Conservation (phyloP, 2,797 vertebrate species). For the Antennarius maculatus region DNA sequence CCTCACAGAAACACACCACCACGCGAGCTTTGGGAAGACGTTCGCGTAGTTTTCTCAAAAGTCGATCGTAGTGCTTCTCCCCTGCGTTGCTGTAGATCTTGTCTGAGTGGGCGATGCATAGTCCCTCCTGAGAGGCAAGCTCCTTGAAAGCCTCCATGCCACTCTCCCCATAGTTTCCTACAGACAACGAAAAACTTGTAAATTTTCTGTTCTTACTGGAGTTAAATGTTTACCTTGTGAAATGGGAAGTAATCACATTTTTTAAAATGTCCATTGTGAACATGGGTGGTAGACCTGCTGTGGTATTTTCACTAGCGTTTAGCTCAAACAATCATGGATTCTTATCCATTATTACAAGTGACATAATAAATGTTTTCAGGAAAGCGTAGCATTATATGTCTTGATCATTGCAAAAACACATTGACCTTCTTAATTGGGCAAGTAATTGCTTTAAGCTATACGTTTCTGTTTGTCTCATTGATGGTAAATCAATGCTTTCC, state of each 20-base stretch:
- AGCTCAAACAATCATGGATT: neutral
- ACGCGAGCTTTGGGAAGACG: conserved; percentile 95
- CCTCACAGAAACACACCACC: conserved; percentile 98
- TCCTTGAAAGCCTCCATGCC: conserved; percentile 99
- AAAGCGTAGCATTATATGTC: conserved; percentile 21
- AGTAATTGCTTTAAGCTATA: conserved; percentile 27
- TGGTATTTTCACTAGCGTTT: conserved; percentile 1
- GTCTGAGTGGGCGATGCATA: conserved; percentile 98
- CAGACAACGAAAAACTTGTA: conserved; percentile 27
- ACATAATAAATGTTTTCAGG: conserved; percentile 11
- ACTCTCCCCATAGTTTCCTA: conserved; percentile 98
- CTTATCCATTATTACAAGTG: neutral
- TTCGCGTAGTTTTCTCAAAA: conserved; percentile 93
- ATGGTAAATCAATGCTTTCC: conserved; percentile 24
- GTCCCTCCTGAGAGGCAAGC: conserved; percentile 92
- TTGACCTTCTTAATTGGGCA: conserved; percentile 14
- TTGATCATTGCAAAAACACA: conserved; percentile 20
- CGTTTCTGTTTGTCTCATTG: conserved; percentile 36
- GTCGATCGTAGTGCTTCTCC: conserved; percentile 94
- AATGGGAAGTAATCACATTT: conserved; percentile 12
- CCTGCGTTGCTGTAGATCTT: conserved; percentile 99
- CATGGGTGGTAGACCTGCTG: neutral
- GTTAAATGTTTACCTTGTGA: conserved; percentile 1
- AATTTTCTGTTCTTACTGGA: neutral
- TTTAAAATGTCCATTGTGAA: neutral